Conservation (phyloP, 2,888 invertebrate species). For the Poecilobothrus nobilitatus region DNA sequence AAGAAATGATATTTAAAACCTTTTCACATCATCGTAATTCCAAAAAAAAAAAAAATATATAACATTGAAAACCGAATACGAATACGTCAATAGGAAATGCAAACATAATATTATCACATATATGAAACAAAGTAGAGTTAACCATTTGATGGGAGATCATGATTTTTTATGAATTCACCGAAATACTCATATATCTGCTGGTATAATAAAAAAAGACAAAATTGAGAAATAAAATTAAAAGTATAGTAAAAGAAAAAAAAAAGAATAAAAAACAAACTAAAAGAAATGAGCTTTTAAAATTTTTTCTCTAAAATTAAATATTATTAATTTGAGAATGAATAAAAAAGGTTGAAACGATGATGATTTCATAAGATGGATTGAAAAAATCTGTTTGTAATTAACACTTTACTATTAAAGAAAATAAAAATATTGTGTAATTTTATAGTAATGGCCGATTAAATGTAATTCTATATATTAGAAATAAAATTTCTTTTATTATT, state of each 20-base stretch:
- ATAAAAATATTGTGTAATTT: no score
- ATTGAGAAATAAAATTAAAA: background rate
- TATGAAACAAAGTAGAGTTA: background rate
- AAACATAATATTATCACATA: no score
- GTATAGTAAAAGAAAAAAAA: background rate
- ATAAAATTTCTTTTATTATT: no score
- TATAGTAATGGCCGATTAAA: no score
- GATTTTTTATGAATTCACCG: background rate
- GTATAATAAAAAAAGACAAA: background rate
- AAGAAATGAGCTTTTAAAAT: no score
- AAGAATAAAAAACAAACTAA: background rate
- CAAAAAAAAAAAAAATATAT: background rate
- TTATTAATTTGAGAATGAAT: background rate
- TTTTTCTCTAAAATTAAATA: background rate
- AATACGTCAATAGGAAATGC: no score
- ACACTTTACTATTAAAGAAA: no score
- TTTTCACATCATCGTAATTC: background rate
- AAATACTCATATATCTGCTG: background rate
- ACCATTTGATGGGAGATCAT: background rate
- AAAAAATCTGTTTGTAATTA: no score
- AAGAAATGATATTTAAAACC: background rate
- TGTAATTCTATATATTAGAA: no score
- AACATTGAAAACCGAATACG: no score
- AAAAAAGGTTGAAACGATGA: background rate
- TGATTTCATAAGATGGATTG: no score